Conservation (phyloP, 2,113 vertebrate genomes). For the Acanthisitta chloris region DNA sequence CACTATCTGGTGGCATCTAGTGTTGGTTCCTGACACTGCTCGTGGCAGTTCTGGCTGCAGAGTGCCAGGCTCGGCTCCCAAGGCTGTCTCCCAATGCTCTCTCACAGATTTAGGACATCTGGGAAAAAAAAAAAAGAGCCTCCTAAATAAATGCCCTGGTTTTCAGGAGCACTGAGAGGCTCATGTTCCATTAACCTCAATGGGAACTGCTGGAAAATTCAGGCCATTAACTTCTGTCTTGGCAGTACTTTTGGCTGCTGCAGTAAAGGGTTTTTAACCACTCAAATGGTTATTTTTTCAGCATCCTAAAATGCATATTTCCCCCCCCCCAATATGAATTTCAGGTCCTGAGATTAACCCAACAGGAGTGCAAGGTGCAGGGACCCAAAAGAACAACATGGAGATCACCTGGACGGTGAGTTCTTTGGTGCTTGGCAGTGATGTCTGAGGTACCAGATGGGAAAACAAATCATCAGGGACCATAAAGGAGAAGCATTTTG, state of each 20-base stretch:
- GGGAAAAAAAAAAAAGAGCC: not conserved
- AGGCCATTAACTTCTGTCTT: not conserved
- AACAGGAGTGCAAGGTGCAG: slow-evolving; percentile 83
- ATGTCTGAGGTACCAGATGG: no score
- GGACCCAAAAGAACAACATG: slow-evolving; percentile 92
- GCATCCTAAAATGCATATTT: not conserved
- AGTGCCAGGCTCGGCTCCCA: not conserved
- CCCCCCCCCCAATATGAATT: slow-evolving; percentile 6
- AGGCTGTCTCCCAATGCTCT: not conserved
- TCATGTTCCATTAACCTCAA: slow-evolving; percentile 42
- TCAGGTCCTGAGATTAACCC: slow-evolving; percentile 90
- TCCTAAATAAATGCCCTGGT: slow-evolving; percentile 48
- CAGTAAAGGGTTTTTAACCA: not conserved
- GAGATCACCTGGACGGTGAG: slow-evolving; percentile 95
- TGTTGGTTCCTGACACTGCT: not conserved
- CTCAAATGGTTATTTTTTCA: not conserved
- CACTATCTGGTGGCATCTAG: slow-evolving; percentile 44
- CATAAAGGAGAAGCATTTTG: no score
- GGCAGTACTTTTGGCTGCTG: not conserved
- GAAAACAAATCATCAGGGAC: no score
- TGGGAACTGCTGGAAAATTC: slow-evolving; percentile 40
- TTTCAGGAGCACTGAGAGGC: not conserved
- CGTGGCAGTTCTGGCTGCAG: not conserved
- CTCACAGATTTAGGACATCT: slow-evolving; percentile 30
- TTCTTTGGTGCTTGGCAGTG: not conserved